These are phyloP conservation scores for Sakesphorus luctuosus DNA, from an alignment of 2,113 vertebrate species.

Conservation along the genomic window DNA sequence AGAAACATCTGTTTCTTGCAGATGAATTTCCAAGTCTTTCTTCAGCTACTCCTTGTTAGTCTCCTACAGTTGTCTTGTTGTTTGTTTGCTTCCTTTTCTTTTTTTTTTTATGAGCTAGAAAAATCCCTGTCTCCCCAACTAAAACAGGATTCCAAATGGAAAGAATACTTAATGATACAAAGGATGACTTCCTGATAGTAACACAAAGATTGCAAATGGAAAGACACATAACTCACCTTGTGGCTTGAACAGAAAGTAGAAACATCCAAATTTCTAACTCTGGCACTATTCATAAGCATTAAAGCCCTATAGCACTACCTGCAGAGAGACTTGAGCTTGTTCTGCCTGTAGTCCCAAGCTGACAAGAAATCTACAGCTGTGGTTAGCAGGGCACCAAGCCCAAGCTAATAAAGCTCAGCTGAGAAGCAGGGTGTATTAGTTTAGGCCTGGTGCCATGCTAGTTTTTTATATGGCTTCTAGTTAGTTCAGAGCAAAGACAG, in stretches of 20 bases:
- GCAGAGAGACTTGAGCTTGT: neutral
- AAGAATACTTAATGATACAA: neutral
- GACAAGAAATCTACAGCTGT: slow-evolving; percentile 31
- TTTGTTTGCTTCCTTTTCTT: neutral
- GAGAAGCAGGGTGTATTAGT: slow-evolving; percentile 14
- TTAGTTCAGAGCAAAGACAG: neutral
- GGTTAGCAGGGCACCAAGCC: slow-evolving; percentile 48
- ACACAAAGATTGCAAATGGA: neutral
- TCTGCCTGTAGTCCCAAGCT: neutral
- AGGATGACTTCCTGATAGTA: neutral
- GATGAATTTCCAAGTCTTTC: neutral
- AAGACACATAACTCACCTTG: neutral
- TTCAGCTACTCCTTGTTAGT: neutral
- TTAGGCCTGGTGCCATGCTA: slow-evolving; percentile 11
- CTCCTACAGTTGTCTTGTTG: neutral
- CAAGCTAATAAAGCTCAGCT: slow-evolving; percentile 51
- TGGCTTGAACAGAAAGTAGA: neutral
- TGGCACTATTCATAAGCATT: neutral
- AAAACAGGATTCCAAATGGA: neutral
- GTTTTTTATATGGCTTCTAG: neutral
- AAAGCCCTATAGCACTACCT: neutral
- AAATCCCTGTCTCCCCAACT: neutral
- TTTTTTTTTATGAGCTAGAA: neutral
- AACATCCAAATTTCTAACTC: neutral
- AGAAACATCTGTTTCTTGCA: slow-evolving; percentile 2